phyloP scores from a whole-genome alignment of 2,113 vertebrate genomes.

The Brachyhypopomus gauderio region DNA sequence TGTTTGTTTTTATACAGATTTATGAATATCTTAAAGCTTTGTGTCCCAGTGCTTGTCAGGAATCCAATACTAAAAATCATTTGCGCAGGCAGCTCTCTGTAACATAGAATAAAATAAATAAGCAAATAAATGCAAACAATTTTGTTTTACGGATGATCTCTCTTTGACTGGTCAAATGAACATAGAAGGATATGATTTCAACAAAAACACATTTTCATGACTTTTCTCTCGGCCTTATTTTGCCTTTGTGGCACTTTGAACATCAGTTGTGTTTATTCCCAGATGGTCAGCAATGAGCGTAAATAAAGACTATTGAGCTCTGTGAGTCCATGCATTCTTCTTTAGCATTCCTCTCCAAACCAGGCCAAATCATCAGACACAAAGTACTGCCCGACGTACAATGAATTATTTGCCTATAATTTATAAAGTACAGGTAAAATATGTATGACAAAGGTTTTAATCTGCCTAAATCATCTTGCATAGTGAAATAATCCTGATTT shows the following conservation, averaged over 20 bases:
- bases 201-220: not conserved
- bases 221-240: not conserved
- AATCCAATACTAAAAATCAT: constrained; percentile 21
- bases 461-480: constrained; percentile 37
- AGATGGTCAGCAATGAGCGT: not conserved
- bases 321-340: not conserved
- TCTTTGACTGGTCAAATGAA: not conserved
- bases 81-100: not conserved
- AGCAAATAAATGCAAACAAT: not conserved
- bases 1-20: constrained; percentile 34
- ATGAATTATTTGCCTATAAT: constrained; percentile 31
- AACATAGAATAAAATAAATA: constrained; percentile 2
- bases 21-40: not conserved
- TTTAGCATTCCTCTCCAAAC: too few relatives aligned
- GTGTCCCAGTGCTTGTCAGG: constrained; percentile 35
- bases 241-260: not conserved
- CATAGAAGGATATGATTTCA: not conserved
- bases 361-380: not conserved
- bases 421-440: constrained; percentile 36
- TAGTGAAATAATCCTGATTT: constrained; percentile 33
- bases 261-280: not conserved
- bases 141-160: not conserved
- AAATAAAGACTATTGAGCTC: not conserved
- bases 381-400: not conserved
- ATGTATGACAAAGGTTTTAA: constrained; percentile 39